Percentiles rank a stretch among this genome's conserved stretches.
phyloP scores from a whole-genome alignment of 35 echinoderm and acorn worm genomes.

The Ophiothrix spiculata region DNA sequence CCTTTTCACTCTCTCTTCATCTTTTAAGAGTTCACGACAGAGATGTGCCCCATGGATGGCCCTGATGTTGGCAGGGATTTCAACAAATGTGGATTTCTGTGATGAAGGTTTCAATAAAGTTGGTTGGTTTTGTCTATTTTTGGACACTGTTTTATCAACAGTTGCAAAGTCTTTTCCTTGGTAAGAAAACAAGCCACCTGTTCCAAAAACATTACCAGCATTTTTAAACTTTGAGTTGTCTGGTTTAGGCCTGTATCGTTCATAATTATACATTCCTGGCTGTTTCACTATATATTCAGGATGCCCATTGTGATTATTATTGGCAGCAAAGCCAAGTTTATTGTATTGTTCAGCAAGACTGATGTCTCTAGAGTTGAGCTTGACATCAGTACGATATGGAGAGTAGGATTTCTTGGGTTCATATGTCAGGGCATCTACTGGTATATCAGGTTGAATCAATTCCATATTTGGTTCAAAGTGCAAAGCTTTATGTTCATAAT shows the following conservation, averaged over 20 bases:
- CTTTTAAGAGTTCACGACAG: conserved; percentile 46
- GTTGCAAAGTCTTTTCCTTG: conserved; percentile 56
- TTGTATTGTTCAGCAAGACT: conserved; percentile 80
- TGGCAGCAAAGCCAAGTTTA: conserved; percentile 51
- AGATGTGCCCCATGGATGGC: conserved; percentile 66
- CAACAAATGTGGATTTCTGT: background rate
- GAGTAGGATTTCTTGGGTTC: conserved; percentile 52
- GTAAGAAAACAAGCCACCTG: conserved; percentile 61
- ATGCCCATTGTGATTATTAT: conserved; percentile 38
- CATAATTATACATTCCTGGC: conserved; percentile 39
- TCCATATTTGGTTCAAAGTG: conserved; percentile 60
- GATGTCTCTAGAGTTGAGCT: conserved; percentile 72
- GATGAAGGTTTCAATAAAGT: background rate
- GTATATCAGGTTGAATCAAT: conserved; percentile 27
- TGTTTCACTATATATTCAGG: background rate
- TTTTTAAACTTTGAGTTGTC: conserved; percentile 51
- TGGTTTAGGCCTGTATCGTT: conserved; percentile 45
- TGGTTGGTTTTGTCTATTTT: background rate
- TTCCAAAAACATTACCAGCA: conserved; percentile 64
- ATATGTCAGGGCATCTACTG: conserved; percentile 40
- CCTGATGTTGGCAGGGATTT: conserved; percentile 77
- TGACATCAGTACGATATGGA: conserved; percentile 73
- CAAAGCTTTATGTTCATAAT: conserved; percentile 54
- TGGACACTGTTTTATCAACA: background rate
- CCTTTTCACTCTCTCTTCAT: conserved; percentile 23